Evolutionary conservation across 2,113 vertebrate genomes (phyloP), one percentile per base, ranked within the genome.

Genomic region (Formicarius rufipectus): DNA sequence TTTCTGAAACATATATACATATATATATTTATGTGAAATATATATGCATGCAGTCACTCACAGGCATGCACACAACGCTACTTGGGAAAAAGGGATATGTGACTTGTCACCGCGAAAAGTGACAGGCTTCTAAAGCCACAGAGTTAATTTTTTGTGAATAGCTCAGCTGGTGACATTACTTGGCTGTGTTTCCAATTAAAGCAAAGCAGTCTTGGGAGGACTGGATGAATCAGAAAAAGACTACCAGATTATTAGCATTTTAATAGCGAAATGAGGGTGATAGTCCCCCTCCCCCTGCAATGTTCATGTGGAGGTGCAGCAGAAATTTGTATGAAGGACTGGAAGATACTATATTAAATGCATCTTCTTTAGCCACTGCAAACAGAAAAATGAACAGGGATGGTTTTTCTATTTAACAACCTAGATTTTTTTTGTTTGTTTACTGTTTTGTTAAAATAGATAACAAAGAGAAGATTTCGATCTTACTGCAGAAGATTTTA

Each of bases 111-210:
- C 0, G 0, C 37, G 50, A 84, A 85, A 90, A 93, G 60, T 0
- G 5, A 82, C 44, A 75, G 33, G 31, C 24, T 71, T 66, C 56
- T 66, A 59, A 78, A 94, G 79, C 42, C 35, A 75, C 3, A 1
- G 47, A 78, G 31, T 8, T 84, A 39, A 21, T 88, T 83, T 97
- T 79, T 96, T 66, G 71, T 89, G 37, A 77, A 91, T 90, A 52
- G 79, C 86, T 92, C 94, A 93, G 66, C 60, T 95, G 87, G 31
- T 78, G 86, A 86, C 59, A 56, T 84, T 90, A 53, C 45, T 93
- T 68, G 64, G 71, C 85, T 94, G 14, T 69, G 60, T 85, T 96
- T 94, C 64, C 79, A 91, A 76, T 93, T 93, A 86, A 87, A 91
- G 64, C 76, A 72, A 88, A 94, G 47, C 80, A 93, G 91, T 96